Conservation (phyloP, 1,140 invertebrate species). For the Anastrepha obliqua region DNA sequence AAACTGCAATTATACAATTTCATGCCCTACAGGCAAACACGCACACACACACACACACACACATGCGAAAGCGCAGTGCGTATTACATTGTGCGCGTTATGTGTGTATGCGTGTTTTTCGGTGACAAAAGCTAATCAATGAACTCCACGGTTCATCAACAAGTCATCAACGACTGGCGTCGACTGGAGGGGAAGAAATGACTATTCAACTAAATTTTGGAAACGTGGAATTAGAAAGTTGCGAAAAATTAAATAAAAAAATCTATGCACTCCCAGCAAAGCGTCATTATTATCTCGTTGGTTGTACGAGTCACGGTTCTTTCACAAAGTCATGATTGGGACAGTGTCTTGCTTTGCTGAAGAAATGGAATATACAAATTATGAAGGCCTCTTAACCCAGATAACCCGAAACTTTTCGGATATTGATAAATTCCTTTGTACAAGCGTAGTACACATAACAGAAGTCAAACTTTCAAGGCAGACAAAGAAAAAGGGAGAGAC, state of each 20-base stretch:
- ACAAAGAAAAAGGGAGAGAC: too few relatives aligned
- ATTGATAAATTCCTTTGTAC: too few relatives aligned
- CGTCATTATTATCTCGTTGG: slow-evolving; percentile 27
- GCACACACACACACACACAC: not conserved
- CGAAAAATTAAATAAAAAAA: not conserved
- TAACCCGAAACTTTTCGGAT: too few relatives aligned
- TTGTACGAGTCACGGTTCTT: not conserved
- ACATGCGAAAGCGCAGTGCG: not conserved
- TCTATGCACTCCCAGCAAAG: not conserved
- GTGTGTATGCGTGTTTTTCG: not conserved
- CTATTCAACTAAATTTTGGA: slow-evolving; percentile 33
- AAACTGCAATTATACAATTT: slow-evolving; percentile 50
- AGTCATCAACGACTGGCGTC: not conserved
- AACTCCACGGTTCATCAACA: slow-evolving; percentile 17
- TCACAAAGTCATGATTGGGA: not conserved
- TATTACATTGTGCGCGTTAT: not conserved
- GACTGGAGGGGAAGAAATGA: not conserved
- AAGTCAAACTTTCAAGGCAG: too few relatives aligned
- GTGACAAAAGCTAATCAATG: not conserved
- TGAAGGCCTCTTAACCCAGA: too few relatives aligned
- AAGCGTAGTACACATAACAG: too few relatives aligned
- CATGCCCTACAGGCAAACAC: not conserved
- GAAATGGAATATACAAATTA: too few relatives aligned
- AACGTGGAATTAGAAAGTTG: not conserved
- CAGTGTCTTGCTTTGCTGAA: too few relatives aligned